Base-by-base conservation (phyloP, 2,113 vertebrate species). In the Epinephelus moara region DNA sequence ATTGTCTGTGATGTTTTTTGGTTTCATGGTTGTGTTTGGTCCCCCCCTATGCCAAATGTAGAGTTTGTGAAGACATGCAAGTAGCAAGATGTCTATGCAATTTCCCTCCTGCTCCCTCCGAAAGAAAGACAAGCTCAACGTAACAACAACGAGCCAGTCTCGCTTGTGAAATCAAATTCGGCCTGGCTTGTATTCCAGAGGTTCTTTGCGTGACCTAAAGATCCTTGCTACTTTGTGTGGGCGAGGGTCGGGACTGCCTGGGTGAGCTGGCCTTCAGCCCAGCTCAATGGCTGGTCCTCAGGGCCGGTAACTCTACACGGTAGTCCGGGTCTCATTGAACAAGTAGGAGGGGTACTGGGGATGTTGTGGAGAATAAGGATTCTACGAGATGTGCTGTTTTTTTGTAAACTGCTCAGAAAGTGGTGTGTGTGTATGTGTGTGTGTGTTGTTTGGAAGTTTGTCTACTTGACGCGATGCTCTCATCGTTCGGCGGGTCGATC, bases 81-180 rank as follows among this genome's bases (percentile, higher is more conserved):
- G 91, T 94, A 94, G 91, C 91, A 94, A 90, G 91, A 91, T 85
- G 94, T 95, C 94, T 95, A 95, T 96, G 95, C 95, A 96, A 94
- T 88, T 80, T 85, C 84, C 86, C 87, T 87, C 88, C 84, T 84
- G 81, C 40, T 78, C 70, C 79, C 73, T 87, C 84, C 53, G 23
- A 79, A 59, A 45, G 9, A 70, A 79, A 70, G 74, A 82, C 79
- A 18, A 42, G 21, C 85, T 86, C 74, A 27, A 45, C 55, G 70
- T 50, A 89, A 76, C 72, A 76, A 66, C 79, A 53, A 42, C 2
- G 40, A 86, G 75, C 55, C 25, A 1, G 68, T 64, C 82, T 90
- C 13, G 72, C 50, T 84, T 45, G 30, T 56, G 11, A 90, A 88
- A 89, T 81, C 59, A 40, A 80, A 85, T 82, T 83, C n/a, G 84